A percentile compares a stretch with the other conserved stretches of the same genome.
These are phyloP conservation scores for Narcine bancroftii DNA, from an alignment of 2,113 vertebrate species.

Conservation along the genomic window DNA sequence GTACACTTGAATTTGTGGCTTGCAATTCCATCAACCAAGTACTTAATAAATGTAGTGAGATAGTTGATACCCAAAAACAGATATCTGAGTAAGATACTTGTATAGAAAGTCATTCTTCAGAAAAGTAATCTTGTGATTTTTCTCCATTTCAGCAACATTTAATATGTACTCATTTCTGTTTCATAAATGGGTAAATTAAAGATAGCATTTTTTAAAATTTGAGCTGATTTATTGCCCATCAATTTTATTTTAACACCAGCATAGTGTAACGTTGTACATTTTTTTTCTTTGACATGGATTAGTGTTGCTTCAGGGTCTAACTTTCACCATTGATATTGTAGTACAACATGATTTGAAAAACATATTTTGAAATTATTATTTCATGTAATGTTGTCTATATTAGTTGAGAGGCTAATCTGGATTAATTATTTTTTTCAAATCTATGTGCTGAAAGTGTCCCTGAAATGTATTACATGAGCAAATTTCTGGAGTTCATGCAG, in stretches of 20 bases:
- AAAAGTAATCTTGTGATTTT: background rate
- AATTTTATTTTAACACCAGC: background rate
- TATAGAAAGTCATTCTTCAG: background rate
- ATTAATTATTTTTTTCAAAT: background rate
- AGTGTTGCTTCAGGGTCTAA: background rate
- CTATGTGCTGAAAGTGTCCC: background rate
- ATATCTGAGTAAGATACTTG: background rate
- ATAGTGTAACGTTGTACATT: background rate
- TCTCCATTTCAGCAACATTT: background rate
- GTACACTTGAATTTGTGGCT: background rate
- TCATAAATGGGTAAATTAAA: background rate
- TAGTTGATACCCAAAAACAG: background rate
- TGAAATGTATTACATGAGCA: background rate
- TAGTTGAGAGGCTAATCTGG: background rate
- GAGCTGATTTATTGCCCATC: background rate
- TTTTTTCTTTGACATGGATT: background rate
- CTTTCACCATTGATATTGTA: background rate
- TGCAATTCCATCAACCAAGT: background rate
- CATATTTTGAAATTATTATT: background rate
- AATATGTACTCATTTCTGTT: background rate
- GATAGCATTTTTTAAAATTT: background rate
- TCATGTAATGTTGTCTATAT: background rate
- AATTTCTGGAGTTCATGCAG: too few relatives aligned
- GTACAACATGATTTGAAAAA: background rate
- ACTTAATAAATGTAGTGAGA: background rate